Evolutionary conservation across 2,113 vertebrate genomes (phyloP), one percentile per base, ranked within the genome.

Genomic region (Trichomycterus rosablanca): DNA sequence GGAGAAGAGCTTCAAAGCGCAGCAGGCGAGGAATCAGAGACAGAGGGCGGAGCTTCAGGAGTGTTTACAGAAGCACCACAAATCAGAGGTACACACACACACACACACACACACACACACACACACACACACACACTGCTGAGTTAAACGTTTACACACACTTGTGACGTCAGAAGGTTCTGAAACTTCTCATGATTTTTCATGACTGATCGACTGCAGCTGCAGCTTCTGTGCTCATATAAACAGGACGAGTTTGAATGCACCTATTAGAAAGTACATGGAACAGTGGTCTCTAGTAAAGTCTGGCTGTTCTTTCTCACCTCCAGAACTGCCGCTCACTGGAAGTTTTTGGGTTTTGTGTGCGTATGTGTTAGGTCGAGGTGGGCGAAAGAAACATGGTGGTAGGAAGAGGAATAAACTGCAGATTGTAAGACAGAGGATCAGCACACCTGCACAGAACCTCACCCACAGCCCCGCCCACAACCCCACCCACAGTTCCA

Each of bases 1-100:
- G 81, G 80, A n/a, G 84, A 78, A 57, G 80, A 57, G 61, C 78
- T 83, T 57, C 78, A 48, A 53, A 69, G 11, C 24, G 57, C 37
- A 1, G 16, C 18, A 22, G 69, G 63, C 0, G 74, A 84, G 3
- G 77, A 83, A 44, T 75, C 80, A 0, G 78, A 80, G 14, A 19
- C 58, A 37, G 83, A 81, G 2, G 7, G 65, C 11, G 74, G 80
- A 26, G 72, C 79, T 10, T 80, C 75, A 56, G 77, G 71, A 57
- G 62, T 63, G 37, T 59, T 53, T 3, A 54, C 52, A 19, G 56
- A 68, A 26, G 26, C 42, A 11, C 2, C 66, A 2, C 26, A 37
- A 40, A 3, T 42, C 22, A 43, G 55, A 42, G 76, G 82, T 87
- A 44, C 4, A 7, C 20, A 30, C 3, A n/a, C 53, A 8, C 34